Evolutionary conservation across 2,113 vertebrate genomes (phyloP).

Genomic region (Laterallus jamaicensis): DNA sequence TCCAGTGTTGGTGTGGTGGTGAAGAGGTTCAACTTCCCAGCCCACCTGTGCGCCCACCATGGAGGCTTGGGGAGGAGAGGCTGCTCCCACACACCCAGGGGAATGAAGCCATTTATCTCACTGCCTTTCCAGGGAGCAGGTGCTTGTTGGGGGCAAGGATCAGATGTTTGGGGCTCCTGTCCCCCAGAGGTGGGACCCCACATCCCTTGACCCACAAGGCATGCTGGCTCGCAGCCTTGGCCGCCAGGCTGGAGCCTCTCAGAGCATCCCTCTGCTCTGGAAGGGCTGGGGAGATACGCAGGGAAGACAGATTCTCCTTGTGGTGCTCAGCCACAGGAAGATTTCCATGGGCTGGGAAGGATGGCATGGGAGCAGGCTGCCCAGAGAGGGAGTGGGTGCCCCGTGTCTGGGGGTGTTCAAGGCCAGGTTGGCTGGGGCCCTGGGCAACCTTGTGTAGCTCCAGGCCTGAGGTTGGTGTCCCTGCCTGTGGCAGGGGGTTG

Average conservation of each 20-base stretch:
- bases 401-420: too few relatives aligned
- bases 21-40: background rate
- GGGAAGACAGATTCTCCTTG: background rate
- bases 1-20: accelerated
- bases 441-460: too few relatives aligned
- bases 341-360: background rate
- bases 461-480: too few relatives aligned
- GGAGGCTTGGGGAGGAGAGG: background rate
- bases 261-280: background rate
- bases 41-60: accelerated
- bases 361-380: background rate
- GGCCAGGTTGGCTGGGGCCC: too few relatives aligned
- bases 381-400: too few relatives aligned
- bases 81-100: accelerated
- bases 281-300: background rate
- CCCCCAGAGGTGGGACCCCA: background rate
- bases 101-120: background rate
- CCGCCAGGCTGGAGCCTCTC: background rate
- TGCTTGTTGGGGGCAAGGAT: background rate
- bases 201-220: background rate
- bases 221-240: background rate
- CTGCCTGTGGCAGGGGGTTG: too few relatives aligned
- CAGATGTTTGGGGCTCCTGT: background rate
- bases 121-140: background rate
- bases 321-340: background rate